Base-by-base conservation (phyloP, 2,888 invertebrate genomes). In the Teinopalpus imperialis region DNA sequence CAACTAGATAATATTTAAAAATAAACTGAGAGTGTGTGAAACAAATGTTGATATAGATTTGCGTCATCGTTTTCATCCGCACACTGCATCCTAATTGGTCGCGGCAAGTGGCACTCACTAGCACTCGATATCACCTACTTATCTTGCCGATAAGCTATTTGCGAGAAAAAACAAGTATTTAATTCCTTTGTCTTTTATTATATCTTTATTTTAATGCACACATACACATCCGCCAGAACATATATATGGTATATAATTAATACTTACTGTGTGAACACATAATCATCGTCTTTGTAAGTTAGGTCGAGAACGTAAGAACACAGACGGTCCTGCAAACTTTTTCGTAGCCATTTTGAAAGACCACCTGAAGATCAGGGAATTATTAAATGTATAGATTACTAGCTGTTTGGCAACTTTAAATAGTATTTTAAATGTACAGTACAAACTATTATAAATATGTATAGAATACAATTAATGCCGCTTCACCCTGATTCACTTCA, bases 281-380 rank as follows among this genome's bases (percentile, higher is more conserved):
- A 85, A 61, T 91, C 91, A 30, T 87, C 81, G 16, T 59, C 52
- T 0, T 90, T 83, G 30, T 87, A 72, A 0, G 57, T 51, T 3
- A 64, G 58, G 6, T 65, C 54, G 0, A 74, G 59, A 1, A 56
- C 58, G 56, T 90, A 91, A 1, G 91, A 90, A n/a, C n/a, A n/a
- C n/a, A 6, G 91, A 90, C 18, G 78, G 68, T 29, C 81, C 83
- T 18, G 78, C 79, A 55, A 88, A 91, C 57, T 90, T 82, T 10
- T 63, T 59, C 3, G 91, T 91, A 2, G 91, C 89, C 91, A 91
- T 91, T 54, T n/a, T n/a, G n/a, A n/a, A n/a, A n/a, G n/a, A n/a
- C n/a, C n/a, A n/a, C n/a, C n/a, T n/a, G n/a, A n/a, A n/a, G n/a
- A n/a, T n/a, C n/a, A n/a, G n/a, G n/a, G n/a, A n/a, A n/a, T n/a